Evolutionary conservation across 2,797 vertebrate genomes (phyloP).

Genomic region (Ibycter americanus): DNA sequence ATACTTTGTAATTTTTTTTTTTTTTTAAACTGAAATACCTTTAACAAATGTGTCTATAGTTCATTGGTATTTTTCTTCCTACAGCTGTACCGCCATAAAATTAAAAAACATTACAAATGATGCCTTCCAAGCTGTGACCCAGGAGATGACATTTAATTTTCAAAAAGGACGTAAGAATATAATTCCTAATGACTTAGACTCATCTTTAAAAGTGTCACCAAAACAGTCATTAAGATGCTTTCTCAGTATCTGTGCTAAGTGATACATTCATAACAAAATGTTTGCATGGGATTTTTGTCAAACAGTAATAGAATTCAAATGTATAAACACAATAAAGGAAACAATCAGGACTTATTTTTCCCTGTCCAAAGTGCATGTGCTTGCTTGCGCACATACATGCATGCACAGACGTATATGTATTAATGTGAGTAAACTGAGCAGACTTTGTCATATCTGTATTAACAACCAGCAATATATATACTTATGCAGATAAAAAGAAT

Average conservation of each 20-base stretch:
- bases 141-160: neutral
- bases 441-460: neutral
- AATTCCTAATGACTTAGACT: neutral
- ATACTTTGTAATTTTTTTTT: neutral
- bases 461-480: neutral
- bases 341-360: neutral
- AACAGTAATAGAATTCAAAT: neutral
- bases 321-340: neutral
- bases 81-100: neutral
- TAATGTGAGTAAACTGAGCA: neutral
- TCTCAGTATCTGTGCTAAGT: neutral
- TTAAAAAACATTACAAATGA: neutral
- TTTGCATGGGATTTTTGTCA: neutral
- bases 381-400: fast-evolving
- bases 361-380: neutral
- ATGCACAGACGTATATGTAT: neutral
- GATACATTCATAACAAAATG: neutral
- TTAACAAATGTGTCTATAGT: neutral
- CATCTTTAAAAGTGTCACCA: neutral
- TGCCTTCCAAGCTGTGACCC: neutral
- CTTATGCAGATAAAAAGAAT: neutral
- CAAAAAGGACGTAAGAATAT: neutral
- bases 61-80: neutral
- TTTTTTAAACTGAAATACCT: neutral
- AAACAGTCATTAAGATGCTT: neutral